Evolutionary conservation across 2,888 invertebrate genomes (phyloP).

Genomic region (Trissonchulus latispiculum): DNA sequence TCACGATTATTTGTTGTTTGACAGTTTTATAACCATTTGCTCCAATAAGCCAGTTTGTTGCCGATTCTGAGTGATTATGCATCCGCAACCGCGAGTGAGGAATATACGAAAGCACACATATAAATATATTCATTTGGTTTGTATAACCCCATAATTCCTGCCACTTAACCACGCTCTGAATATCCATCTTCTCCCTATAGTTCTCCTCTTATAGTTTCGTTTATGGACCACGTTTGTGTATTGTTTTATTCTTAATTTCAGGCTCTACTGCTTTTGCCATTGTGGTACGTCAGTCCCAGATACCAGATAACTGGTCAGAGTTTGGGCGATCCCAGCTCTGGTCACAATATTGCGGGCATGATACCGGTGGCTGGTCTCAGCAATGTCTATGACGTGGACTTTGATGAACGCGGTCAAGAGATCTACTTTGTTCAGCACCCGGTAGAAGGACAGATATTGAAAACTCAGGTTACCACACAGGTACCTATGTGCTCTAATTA

Average conservation of each 20-base stretch:
- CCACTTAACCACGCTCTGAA: too few relatives aligned
- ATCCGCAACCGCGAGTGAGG: too few relatives aligned
- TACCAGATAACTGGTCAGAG: slow-evolving; percentile 1
- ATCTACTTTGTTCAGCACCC: slow-evolving; percentile 57
- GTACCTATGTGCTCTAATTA: slow-evolving; percentile 21
- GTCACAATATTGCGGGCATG: slow-evolving; percentile 34
- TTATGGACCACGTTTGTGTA: too few relatives aligned
- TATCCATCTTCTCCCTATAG: too few relatives aligned
- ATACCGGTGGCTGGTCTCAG: slow-evolving; percentile 45
- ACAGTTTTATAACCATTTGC: too few relatives aligned
- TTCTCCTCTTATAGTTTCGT: too few relatives aligned
- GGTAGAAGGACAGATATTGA: slow-evolving; percentile 34
- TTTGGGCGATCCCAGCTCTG: neutral
- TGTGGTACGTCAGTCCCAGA: slow-evolving; percentile 8
- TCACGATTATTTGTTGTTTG: too few relatives aligned
- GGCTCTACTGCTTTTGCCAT: slow-evolving; percentile 6
- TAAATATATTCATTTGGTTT: too few relatives aligned
- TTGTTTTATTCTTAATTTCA: neutral
- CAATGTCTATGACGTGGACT: slow-evolving; percentile 78
- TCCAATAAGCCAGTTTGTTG: too few relatives aligned
- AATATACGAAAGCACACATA: too few relatives aligned
- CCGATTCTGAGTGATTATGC: too few relatives aligned
- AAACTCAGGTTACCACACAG: slow-evolving; percentile 35
- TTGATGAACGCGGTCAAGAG: slow-evolving; percentile 69
- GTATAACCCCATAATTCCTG: too few relatives aligned